These are phyloP conservation scores for Leptarthrus brevirostris DNA, from an alignment of 2,888 invertebrate species.

Conservation along the genomic window DNA sequence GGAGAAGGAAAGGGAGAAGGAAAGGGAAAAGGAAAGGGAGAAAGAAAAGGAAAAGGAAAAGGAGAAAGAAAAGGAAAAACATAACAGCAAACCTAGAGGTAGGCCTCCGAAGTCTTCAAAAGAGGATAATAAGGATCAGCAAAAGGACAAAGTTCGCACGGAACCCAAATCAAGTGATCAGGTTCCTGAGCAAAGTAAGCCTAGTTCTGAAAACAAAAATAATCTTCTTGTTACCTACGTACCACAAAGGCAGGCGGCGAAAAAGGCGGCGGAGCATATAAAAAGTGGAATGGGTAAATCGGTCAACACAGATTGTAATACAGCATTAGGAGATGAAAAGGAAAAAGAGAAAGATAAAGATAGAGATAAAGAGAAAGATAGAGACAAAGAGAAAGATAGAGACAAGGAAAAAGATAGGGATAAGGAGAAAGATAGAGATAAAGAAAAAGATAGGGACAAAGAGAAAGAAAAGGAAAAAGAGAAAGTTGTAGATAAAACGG, in stretches of 20 bases:
- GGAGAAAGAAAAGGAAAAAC: conserved; percentile 56
- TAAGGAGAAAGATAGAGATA: conserved; percentile 58
- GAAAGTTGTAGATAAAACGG: conserved; percentile 58
- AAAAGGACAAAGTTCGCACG: conserved; percentile 10
- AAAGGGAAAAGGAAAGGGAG: conserved; percentile 60
- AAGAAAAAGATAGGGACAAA: conserved; percentile 58
- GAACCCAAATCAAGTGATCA: conserved; percentile 8
- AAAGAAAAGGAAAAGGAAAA: conserved; percentile 54
- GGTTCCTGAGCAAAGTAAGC: conserved; percentile 14
- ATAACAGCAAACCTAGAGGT: conserved; percentile 56
- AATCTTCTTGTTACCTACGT: conserved; percentile 82
- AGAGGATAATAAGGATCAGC: conserved; percentile 54
- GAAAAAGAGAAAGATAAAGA: conserved; percentile 60
- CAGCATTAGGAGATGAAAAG: conserved; percentile 59
- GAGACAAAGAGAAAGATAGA: conserved; percentile 58
- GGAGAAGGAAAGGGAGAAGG: conserved; percentile 60
- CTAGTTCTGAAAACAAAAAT: conserved; percentile 61
- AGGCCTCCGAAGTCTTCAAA: conserved; percentile 63
- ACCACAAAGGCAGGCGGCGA: conserved; percentile 90
- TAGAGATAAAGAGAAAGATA: conserved; percentile 58
- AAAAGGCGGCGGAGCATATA: conserved; percentile 90
- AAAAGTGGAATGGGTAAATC: conserved; percentile 77
- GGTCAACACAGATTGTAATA: conserved; percentile 23
- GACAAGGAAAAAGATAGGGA: conserved; percentile 60
- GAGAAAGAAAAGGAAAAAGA: conserved; percentile 62